Conservation (phyloP, 2,797 vertebrate genomes). For the Pseudopleuronectes americanus region DNA sequence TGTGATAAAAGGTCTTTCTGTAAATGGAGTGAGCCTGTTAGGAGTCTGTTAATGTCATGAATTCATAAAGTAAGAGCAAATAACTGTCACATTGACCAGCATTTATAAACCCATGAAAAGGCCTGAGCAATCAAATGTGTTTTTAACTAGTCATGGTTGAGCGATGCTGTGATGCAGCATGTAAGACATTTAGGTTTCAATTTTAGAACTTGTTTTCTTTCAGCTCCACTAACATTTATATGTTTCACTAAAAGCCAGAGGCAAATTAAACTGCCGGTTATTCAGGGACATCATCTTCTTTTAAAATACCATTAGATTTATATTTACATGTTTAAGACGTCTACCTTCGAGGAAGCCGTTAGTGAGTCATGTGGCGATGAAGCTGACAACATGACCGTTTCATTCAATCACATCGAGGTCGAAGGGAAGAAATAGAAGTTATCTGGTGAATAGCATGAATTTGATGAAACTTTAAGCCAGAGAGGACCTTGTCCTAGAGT, state of each 20-base stretch:
- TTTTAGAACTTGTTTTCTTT: background rate
- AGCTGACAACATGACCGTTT: background rate
- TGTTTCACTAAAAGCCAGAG: no score
- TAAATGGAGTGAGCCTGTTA: background rate
- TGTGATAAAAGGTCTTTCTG: background rate
- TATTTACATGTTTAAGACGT: background rate
- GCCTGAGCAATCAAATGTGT: background rate
- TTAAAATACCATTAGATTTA: background rate
- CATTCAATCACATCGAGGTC: background rate
- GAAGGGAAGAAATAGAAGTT: no score
- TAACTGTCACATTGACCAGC: slow-evolving; percentile 9
- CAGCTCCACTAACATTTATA: background rate
- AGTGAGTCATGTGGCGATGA: background rate
- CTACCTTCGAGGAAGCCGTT: background rate
- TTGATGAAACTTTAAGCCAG: background rate
- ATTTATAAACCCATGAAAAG: slow-evolving; percentile 3
- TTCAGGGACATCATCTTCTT: background rate
- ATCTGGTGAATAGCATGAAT: no score
- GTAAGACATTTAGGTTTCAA: background rate
- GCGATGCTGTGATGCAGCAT: background rate
- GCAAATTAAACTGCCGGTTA: no score
- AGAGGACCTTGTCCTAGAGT: background rate
- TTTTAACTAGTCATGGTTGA: background rate
- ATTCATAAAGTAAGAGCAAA: slow-evolving; percentile 14
- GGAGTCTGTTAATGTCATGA: background rate